Evolutionary conservation across 2,888 invertebrate species (phyloP).

Genomic region (Polymixis flavicincta): DNA sequence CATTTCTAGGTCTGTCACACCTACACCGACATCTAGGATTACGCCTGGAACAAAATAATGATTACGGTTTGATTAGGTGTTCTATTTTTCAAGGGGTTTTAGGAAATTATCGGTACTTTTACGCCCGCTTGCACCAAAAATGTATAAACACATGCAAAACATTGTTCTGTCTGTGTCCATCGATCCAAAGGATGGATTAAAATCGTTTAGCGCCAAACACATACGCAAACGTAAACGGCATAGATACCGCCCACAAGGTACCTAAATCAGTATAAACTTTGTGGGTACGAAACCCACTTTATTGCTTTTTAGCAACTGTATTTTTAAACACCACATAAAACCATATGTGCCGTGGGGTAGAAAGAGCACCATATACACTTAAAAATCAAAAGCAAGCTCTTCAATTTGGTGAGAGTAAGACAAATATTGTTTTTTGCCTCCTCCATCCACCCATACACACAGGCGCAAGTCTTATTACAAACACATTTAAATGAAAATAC

Average conservation of each 20-base stretch:
- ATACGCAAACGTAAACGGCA: neutral
- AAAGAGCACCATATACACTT: neutral
- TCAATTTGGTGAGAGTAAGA: neutral
- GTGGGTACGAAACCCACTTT: neutral
- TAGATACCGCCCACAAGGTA: neutral
- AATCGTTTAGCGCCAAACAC: neutral
- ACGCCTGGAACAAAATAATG: slow-evolving; percentile 73
- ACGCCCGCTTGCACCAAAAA: neutral
- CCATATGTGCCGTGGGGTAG: neutral
- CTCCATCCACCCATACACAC: neutral
- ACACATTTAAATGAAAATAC: neutral
- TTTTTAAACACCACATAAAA: neutral
- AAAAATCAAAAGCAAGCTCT: neutral
- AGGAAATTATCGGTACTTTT: neutral
- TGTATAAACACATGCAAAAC: no score
- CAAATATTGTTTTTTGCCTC: neutral
- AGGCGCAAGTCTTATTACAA: neutral
- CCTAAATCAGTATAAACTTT: neutral
- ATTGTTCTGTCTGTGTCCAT: no score
- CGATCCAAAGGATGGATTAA: neutral
- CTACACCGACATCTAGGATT: slow-evolving; percentile 85
- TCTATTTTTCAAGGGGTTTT: neutral
- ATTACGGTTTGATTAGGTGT: neutral
- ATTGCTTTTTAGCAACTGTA: neutral
- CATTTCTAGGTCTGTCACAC: slow-evolving; percentile 83